A percentile compares a stretch with the other conserved stretches of the same genome.
These are phyloP conservation scores for Taenioides sp. DNA, from an alignment of 2,797 vertebrate genomes.

Conservation along the genomic window DNA sequence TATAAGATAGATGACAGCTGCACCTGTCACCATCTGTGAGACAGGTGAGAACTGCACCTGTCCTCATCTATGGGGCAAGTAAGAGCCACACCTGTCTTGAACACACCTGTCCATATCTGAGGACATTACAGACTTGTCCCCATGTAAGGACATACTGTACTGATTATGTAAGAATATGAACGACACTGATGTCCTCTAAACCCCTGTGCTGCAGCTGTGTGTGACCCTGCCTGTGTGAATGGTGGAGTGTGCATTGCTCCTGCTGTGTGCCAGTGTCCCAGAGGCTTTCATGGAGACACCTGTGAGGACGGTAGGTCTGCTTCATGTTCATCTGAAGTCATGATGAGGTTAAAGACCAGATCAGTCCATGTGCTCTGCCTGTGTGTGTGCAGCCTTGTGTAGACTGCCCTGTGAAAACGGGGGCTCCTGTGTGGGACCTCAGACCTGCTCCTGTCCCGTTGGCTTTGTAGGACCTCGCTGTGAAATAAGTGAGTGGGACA, in stretches of 20 bases:
- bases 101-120: too few species aligned
- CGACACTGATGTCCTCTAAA: too few species aligned
- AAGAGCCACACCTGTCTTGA: background rate
- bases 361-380: background rate
- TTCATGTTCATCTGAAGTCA: background rate
- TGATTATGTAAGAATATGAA: too few species aligned
- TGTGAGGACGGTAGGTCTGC: slow-evolving; percentile 63
- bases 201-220: slow-evolving; percentile 49
- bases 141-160: too few species aligned
- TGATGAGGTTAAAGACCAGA: too few species aligned
- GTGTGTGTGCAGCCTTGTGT: slow-evolving; percentile 64
- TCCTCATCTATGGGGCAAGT: slow-evolving; percentile 59
- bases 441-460: slow-evolving; percentile 82
- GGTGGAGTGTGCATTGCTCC: slow-evolving; percentile 52
- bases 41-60: slow-evolving; percentile 51
- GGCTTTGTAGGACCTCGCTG: slow-evolving; percentile 82
- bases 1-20: slow-evolving; percentile 69
- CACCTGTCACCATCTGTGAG: slow-evolving; percentile 68
- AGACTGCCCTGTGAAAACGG: slow-evolving; percentile 74
- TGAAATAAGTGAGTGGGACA: slow-evolving; percentile 73
- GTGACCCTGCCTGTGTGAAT: slow-evolving; percentile 60
- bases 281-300: slow-evolving; percentile 69
- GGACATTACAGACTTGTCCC: too few species aligned
- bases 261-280: slow-evolving; percentile 63
- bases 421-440: slow-evolving; percentile 77